These are phyloP conservation scores for Heliconius aoede DNA, from an alignment of 2,888 invertebrate species.

Conservation along the genomic window DNA sequence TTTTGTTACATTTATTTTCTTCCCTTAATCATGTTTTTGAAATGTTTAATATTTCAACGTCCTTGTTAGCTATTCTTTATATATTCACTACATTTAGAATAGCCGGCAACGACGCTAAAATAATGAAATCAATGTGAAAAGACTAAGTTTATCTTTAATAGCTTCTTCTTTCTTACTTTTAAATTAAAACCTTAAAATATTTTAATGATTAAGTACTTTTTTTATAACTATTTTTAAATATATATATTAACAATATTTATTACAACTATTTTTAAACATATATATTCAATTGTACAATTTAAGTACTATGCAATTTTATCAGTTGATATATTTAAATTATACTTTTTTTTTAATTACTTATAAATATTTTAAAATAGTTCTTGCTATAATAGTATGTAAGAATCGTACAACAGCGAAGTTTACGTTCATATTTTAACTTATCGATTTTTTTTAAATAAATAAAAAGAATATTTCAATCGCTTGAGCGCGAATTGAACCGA, in stretches of 20 bases:
- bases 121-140: background rate
- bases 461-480: background rate
- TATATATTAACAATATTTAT: background rate
- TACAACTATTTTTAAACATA: too few relatives aligned
- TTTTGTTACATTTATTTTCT: background rate
- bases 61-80: background rate
- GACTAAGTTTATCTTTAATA: too few relatives aligned
- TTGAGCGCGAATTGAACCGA: background rate
- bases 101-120: slow-evolving; percentile 11
- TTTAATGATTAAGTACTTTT: too few relatives aligned
- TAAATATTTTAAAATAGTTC: too few relatives aligned
- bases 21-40: background rate
- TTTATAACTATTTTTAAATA: too few relatives aligned
- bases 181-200: too few relatives aligned
- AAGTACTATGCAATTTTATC: background rate
- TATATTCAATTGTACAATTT: background rate
- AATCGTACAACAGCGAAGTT: too few relatives aligned
- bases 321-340: background rate
- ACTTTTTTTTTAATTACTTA: background rate
- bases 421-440: too few relatives aligned
- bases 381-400: too few relatives aligned
- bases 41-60: background rate
- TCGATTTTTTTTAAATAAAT: background rate
- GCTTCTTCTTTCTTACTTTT: too few relatives aligned
- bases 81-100: background rate